Evolutionary conservation across 2,888 invertebrate species (phyloP), one percentile per base, ranked within the genome.

Genomic region (Trichopria drosophilae): DNA sequence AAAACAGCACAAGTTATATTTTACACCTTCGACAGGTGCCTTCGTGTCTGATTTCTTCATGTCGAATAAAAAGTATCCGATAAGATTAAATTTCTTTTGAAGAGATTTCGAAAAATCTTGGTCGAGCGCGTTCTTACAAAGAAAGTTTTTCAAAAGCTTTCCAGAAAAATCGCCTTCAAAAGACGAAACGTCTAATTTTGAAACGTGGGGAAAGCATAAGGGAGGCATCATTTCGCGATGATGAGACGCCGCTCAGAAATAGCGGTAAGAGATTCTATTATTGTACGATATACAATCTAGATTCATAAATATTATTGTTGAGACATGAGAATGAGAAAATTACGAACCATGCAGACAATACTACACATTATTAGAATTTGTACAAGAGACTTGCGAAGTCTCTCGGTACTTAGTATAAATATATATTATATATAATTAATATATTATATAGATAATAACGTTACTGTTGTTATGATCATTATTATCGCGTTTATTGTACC

Each of bases 281-380:
- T 59, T 61, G 57, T 61, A 61, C 57, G 51, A 57, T 63, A 59
- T 57, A 55, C 55, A 60, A 60, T 60, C 53, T 61, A 60, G 57
- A 63, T 57, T 51, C 57, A 58, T 60, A 63, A 53, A 43, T 53
- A 43, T 59, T 59, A 60, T 59, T 63, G 61, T 63, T 63, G 59
- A 57, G 32, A 58, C 54, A 53, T 59, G 54, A 58, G 57, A 60
- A 48, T 55, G 57, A 58, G 37, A 49, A 56, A 59, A 57, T 59
- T 61, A 60, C 59, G 61, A 64, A 62, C 55, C 59, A 59, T 64
- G 53, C 61, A 61, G 61, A 64, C 62, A 64, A 64, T 64, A 64
- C 61, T 62, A 57, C 60, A 61, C 56, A 61, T 59, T 63, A 62
- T 61, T 62, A 62, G 60, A 63, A 60, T 60, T 63, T 60, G 60